Percentiles rank a stretch among this genome's conserved stretches.
Evolutionary conservation across 2,888 invertebrate species (phyloP).

Genomic region (Macaria notata): DNA sequence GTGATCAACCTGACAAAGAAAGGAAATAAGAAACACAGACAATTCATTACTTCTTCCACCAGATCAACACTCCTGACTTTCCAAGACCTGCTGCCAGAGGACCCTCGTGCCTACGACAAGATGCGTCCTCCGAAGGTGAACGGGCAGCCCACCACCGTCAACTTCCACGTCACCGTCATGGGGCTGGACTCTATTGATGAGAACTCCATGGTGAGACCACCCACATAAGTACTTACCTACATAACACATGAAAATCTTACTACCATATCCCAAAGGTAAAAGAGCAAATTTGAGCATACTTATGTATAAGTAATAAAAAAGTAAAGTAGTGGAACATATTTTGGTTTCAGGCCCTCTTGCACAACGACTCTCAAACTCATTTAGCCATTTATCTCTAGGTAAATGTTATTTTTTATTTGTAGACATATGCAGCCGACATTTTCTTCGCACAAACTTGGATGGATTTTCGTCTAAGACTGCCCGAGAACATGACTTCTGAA

Average conservation of each 20-base stretch:
- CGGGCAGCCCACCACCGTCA: constrained; percentile 93
- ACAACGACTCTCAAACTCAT: too few relatives aligned
- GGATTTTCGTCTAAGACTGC: constrained; percentile 91
- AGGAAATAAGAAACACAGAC: too few relatives aligned
- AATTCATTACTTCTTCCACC: constrained; percentile 24
- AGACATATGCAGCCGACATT: constrained; percentile 95
- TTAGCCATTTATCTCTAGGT: too few relatives aligned
- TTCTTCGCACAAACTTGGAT: constrained; percentile 98
- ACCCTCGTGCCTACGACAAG: constrained; percentile 94
- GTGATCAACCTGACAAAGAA: too few relatives aligned
- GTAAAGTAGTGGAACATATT: too few relatives aligned
- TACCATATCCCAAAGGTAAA: background rate
- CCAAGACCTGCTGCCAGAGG: constrained; percentile 92
- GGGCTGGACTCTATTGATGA: constrained; percentile 97
- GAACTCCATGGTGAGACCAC: constrained; percentile 91
- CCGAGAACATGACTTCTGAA: constrained; percentile 96
- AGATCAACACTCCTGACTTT: constrained; percentile 90
- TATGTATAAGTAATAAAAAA: too few relatives aligned
- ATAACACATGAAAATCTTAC: constrained; percentile 29
- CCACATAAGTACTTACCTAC: too few relatives aligned
- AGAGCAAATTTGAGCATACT: too few relatives aligned
- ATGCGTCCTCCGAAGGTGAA: constrained; percentile 96
- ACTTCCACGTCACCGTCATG: constrained; percentile 97
- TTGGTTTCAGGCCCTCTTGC: too few relatives aligned
- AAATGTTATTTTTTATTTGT: constrained; percentile 19